phyloP scores from a whole-genome alignment of 2,888 invertebrate genomes.

The Diaprepes abbreviatus region DNA sequence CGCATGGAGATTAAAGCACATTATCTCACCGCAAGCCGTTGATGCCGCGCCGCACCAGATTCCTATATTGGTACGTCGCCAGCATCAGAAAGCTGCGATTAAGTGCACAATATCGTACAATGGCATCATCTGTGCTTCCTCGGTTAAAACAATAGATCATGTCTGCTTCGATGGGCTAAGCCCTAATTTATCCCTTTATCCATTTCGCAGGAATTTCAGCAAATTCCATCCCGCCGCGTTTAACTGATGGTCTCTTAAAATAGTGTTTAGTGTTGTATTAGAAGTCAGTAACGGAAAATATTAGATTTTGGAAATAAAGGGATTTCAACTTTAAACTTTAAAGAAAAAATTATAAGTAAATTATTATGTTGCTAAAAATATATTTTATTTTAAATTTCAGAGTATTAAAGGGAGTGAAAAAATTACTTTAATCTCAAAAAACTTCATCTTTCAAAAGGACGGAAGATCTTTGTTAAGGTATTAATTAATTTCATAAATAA shows the following conservation, averaged over 20 bases:
- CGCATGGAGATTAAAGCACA: conserved; percentile 27
- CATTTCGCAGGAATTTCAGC: conserved; percentile 30
- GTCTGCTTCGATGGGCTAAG: conserved; percentile 32
- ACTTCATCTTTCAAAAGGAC: no score
- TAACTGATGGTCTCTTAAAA: conserved; percentile 37
- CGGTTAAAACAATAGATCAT: conserved; percentile 43
- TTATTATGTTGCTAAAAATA: no score
- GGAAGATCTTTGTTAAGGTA: no score
- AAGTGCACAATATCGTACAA: conserved; percentile 44
- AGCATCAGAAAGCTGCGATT: conserved; percentile 42
- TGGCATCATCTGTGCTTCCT: conserved; percentile 42
- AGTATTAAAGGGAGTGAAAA: no score
- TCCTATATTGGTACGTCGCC: conserved; percentile 37
- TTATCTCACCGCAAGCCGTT: conserved; percentile 40
- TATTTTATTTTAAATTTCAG: no score
- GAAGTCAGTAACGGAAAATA: conserved; percentile 9
- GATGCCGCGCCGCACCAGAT: conserved; percentile 27
- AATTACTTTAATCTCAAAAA: no score
- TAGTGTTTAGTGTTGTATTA: conserved; percentile 14
- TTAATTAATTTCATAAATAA: no score
- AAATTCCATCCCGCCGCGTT: conserved; percentile 22
- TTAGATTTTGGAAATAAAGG: no score
- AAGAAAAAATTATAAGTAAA: no score
- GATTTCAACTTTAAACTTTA: no score
- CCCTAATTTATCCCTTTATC: conserved; percentile 36